Evolutionary conservation across 2,113 vertebrate genomes (phyloP).

Genomic region (Lutjanus erythropterus): DNA sequence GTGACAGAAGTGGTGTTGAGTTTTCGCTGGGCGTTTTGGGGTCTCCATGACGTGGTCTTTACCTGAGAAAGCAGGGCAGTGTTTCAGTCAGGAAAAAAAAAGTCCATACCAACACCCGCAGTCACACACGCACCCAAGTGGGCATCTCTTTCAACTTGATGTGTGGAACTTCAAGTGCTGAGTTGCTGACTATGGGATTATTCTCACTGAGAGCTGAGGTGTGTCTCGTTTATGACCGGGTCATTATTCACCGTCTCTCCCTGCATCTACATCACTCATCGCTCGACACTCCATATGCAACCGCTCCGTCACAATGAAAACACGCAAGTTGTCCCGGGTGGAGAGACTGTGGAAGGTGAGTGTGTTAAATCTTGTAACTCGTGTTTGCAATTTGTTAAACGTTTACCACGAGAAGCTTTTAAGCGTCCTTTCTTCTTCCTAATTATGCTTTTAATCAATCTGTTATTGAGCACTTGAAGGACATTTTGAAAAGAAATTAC

Average conservation of each 20-base stretch:
- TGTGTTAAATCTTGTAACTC: background rate
- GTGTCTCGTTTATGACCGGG: conserved; percentile 81
- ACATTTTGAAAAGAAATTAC: conserved; percentile 42
- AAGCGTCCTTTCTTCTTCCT: background rate
- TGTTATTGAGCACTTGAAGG: conserved; percentile 26
- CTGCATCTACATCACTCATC: conserved; percentile 57
- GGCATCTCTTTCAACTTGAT: conserved; percentile 61
- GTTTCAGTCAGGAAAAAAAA: conserved; percentile 40
- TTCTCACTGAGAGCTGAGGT: conserved; percentile 87
- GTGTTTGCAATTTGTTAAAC: background rate
- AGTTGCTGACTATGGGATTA: conserved; percentile 86
- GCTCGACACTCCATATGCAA: conserved; percentile 22
- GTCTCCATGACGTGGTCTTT: conserved; percentile 43
- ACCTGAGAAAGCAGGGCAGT: conserved; percentile 49
- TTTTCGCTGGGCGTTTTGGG: conserved; percentile 38
- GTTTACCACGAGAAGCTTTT: background rate
- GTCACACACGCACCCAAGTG: conserved; percentile 1
- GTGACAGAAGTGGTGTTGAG: conserved; percentile 39
- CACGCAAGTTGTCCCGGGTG: conserved; percentile 88
- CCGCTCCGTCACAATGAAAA: conserved; percentile 84
- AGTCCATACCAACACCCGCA: conserved; percentile 11
- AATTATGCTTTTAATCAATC: conserved; percentile 48
- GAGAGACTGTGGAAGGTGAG: conserved; percentile 93
- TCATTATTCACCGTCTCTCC: conserved; percentile 72
- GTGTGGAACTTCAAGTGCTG: conserved; percentile 82